Evolutionary conservation across 2,797 vertebrate genomes (phyloP).

Genomic region (Danionella dracula): DNA sequence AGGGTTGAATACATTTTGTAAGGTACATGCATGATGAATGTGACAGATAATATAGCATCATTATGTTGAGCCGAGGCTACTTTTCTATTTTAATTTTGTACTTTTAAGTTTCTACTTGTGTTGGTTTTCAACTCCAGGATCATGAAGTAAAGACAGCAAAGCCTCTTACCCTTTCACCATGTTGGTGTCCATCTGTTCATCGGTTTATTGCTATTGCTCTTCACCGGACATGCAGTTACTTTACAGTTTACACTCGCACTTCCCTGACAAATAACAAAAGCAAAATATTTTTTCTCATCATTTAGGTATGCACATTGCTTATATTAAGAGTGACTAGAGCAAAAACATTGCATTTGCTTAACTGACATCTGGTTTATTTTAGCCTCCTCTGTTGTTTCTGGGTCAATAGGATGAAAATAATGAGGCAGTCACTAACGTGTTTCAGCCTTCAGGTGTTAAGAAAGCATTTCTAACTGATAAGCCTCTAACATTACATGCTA

Average conservation of each 20-base stretch:
- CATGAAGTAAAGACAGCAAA: conserved; percentile 54
- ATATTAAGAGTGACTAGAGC: too few relatives aligned
- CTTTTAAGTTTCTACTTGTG: background rate
- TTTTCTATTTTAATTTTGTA: too few relatives aligned
- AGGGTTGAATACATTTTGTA: background rate
- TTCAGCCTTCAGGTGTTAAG: background rate
- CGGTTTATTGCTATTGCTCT: conserved; percentile 56
- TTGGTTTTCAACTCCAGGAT: conserved; percentile 30
- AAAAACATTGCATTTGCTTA: too few relatives aligned
- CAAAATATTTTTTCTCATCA: too few relatives aligned
- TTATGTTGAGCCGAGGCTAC: too few relatives aligned
- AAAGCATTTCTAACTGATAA: background rate
- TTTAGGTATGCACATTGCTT: too few relatives aligned
- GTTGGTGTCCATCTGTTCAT: conserved; percentile 67
- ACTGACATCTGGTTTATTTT: background rate
- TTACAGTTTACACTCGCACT: too few relatives aligned
- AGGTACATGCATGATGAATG: background rate
- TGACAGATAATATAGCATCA: too few relatives aligned
- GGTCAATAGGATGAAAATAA: background rate
- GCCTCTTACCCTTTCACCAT: conserved; percentile 67
- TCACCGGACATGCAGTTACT: background rate
- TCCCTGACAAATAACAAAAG: too few relatives aligned
- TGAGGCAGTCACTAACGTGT: background rate
- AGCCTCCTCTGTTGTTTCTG: background rate
- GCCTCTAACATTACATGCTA: background rate